A percentile compares a stretch with the other conserved stretches of the same genome.
phyloP scores from a whole-genome alignment of 2,113 vertebrate species.

The Butorides virescens region DNA sequence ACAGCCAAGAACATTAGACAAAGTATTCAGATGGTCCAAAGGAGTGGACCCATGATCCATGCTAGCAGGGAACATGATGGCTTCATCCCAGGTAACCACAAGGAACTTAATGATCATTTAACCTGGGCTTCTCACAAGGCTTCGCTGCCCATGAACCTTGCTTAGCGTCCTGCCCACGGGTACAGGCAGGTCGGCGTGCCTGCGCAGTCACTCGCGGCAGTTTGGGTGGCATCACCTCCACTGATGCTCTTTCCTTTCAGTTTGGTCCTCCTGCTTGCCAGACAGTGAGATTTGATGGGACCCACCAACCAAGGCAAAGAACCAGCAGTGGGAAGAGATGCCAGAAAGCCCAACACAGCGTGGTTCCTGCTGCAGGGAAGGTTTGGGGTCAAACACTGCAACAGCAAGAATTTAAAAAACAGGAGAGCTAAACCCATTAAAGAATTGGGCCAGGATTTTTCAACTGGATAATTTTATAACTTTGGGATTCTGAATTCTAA shows the following conservation, averaged over 20 bases:
- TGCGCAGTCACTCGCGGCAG: rapidly evolving
- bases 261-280: background rate
- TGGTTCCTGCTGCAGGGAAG: rapidly evolving
- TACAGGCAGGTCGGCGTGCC: background rate
- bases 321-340: background rate
- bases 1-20: background rate
- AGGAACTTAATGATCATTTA: background rate
- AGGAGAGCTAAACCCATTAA: background rate
- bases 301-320: background rate
- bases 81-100: background rate
- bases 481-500: background rate
- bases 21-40: background rate
- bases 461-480: background rate
- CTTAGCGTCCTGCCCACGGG: background rate
- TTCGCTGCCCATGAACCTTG: background rate
- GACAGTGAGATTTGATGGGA: background rate
- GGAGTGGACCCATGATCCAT: rapidly evolving
- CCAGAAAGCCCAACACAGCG: background rate
- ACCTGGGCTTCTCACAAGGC: background rate
- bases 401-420: background rate
- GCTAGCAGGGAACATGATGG: rapidly evolving
- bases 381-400: background rate
- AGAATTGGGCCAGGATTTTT: background rate
- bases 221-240: background rate
- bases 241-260: background rate